Conservation (phyloP, 2,113 vertebrate species). For the Aplodontia rufa region DNA sequence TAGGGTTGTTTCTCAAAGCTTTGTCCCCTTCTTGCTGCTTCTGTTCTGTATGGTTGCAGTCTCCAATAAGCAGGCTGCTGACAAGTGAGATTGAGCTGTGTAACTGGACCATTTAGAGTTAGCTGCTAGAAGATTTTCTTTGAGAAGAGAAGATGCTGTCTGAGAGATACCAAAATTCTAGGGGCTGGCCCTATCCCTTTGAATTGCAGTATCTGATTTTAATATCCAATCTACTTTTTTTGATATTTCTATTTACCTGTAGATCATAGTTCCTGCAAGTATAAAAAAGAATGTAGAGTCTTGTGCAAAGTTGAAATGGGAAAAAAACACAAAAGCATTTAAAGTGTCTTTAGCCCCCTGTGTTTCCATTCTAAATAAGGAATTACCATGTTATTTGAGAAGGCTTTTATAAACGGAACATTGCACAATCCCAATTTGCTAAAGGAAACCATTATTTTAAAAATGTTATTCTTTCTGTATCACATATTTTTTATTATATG, state of each 20-base stretch:
- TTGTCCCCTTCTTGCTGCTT: not conserved
- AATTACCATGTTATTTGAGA: not conserved
- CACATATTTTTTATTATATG: not conserved
- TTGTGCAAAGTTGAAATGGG: conserved; percentile 29
- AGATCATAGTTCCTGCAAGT: not conserved
- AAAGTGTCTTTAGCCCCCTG: not conserved
- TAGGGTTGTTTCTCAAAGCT: not conserved
- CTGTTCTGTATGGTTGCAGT: not conserved
- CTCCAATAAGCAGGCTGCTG: not conserved
- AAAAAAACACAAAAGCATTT: conserved; percentile 17
- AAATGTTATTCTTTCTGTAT: conserved; percentile 31
- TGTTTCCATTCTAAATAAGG: conserved; percentile 21
- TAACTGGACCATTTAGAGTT: not conserved
- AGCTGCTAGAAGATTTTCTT: not conserved
- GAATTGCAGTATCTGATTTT: not conserved
- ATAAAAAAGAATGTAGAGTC: not conserved
- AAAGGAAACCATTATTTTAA: conserved; percentile 8
- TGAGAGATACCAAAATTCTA: not conserved
- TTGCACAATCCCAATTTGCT: not conserved
- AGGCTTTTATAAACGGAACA: not conserved
- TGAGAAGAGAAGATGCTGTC: not conserved
- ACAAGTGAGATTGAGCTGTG: not conserved
- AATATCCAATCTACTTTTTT: not conserved
- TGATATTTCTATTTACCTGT: too few species aligned
- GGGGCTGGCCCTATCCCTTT: not conserved